Base-by-base conservation (phyloP, 2,113 vertebrate species). In the Motacilla alba region DNA sequence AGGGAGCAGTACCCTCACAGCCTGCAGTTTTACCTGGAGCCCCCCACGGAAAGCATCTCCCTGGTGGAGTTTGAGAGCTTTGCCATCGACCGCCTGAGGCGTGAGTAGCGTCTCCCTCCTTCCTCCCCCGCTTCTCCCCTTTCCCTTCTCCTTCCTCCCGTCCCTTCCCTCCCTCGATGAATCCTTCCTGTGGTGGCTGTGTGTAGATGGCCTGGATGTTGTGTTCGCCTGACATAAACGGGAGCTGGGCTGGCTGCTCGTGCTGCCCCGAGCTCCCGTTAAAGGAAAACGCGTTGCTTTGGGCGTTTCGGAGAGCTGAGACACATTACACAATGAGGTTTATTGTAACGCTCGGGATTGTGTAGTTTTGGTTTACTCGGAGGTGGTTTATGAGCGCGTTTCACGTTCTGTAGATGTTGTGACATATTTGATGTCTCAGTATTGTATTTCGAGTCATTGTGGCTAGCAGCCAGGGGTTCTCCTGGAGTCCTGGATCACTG, bases 51-150 rank as follows among this genome's bases (percentile, higher is more conserved):
- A 94, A 99, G 97, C 95, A 97, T 99, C 80, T 98, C 99, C 12
- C 97, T 99, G 50, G 53, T 58, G 12, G 99, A 99, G 95, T 99
- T 99, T 92, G 99, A 99, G 97, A 98, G 83, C 31, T 98, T 99
- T 47, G 99, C 99, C 23, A 47, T 99, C 16, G 99, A 99, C 22
- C 98, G 99, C 94, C 91, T 99, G 82, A 99, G 96, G 97, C 92
- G 99, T 99, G 96, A 99, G 99, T 97, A 73, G 44, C 41, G 10
- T 49, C 47, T 31, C 23, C n/a, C n/a, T n/a, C 35, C 35, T 35
- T 22, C 9, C 21, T 7, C 10, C 6, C 4, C 11, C 5, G 35
- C 7, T 24, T 6, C 13, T 18, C 2, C 6, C 13, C 26, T 43
- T 26, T 28, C 8, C 8, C 23, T 24, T 49, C 66, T 55, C n/a